Conservation (phyloP, 2,888 invertebrate genomes). For the Eristalinus sepulchralis region DNA sequence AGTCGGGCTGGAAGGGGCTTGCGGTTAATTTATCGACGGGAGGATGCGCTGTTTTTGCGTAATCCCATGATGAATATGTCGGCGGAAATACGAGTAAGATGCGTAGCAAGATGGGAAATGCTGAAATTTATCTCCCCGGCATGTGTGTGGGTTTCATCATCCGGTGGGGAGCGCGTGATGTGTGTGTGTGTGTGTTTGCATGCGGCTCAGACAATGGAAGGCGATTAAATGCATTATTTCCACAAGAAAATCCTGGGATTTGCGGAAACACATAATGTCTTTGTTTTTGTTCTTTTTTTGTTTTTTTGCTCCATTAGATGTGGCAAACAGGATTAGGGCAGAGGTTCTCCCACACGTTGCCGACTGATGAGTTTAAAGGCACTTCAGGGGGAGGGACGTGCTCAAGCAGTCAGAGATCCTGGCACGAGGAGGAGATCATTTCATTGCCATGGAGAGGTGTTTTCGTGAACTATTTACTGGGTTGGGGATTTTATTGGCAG, state of each 20-base stretch:
- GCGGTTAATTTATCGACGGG: conserved; percentile 56
- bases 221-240: background rate
- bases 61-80: conserved; percentile 55
- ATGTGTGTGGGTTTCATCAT: background rate
- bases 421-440: background rate
- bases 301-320: background rate
- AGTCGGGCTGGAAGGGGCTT: conserved; percentile 6
- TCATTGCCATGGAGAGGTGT: background rate
- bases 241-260: background rate
- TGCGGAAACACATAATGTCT: background rate
- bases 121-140: conserved; percentile 24
- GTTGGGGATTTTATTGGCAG: background rate
- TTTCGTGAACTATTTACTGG: background rate
- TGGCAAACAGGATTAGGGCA: background rate
- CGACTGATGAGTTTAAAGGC: background rate
- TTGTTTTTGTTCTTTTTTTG: background rate
- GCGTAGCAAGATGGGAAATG: conserved; percentile 17
- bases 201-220: background rate
- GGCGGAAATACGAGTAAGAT: conserved; percentile 8
- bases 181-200: too few relatives aligned
- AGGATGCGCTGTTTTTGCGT: conserved; percentile 34
- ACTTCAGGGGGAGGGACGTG: background rate
- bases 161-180: background rate
- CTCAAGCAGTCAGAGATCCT: background rate
- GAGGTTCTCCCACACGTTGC: background rate